Base-by-base conservation (phyloP, 1,140 invertebrate genomes). In the Aphaenogaster rudis region DNA sequence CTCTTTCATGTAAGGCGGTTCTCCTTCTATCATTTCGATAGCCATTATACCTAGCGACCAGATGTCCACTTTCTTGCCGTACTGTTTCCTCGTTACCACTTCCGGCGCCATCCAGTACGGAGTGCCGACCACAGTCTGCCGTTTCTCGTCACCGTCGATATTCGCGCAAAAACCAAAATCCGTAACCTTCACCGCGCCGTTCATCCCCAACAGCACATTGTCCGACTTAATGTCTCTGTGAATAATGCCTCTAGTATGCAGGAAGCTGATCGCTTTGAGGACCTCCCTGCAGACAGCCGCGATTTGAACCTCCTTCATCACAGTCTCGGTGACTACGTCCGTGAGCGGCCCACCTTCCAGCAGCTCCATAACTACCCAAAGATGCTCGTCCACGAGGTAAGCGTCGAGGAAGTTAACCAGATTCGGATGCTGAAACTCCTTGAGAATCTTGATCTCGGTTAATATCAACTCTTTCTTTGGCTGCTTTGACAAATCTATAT, bases 111-210 rank as follows among this genome's bases (percentile, higher is more conserved):
- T 97, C 96, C 96, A 96, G 92, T 98, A 98, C 0, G 98, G 98
- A 4, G 98, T 98, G 13, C 98, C 98, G 64, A 99, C 99, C 98
- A 99, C 99, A 0, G 99, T 99, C 92, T 99, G 98, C 54, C 99
- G 95, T 94, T 99, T 99, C 93, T 99, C 99, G 92, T 99, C 98
- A 36, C 97, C 98, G 54, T 97, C 96, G 79, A 98, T 98, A 90
- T 98, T 98, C 86, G 98, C 97, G 96, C 99, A 99, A 95, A 99
- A 99, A 33, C 99, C 99, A 96, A 99, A 99, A 95, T 99, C 99
- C 17, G 99, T 99, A 0, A 99, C 97, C 97, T 99, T 99, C 0
- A 99, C 99, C 57, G 97, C 97, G 15, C 99, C 99, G 94, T 99
- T 98, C 98, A 99, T 99, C 59, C 99, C 99, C 0, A 99, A 96